Evolutionary conservation across 2,888 invertebrate genomes (phyloP), one percentile per base, ranked within the genome.

Genomic region (Nomada lathburiana): DNA sequence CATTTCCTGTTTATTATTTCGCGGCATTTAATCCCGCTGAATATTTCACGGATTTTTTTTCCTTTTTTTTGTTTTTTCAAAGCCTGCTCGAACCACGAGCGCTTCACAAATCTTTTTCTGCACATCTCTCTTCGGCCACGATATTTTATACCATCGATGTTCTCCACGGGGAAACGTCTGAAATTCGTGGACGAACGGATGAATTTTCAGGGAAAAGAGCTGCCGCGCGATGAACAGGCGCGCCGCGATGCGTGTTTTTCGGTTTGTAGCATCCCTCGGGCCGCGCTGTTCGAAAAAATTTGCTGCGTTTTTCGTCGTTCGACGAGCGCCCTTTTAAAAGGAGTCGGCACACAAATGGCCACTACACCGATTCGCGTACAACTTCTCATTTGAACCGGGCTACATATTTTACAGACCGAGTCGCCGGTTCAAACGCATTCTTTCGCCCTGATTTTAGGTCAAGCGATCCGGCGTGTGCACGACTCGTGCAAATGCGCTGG

Each of bases 391-490:
- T 26, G 42, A 69, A 59, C 11, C 10, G n/a, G 13, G 44, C 47
- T 26, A 9, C 57, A 69, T 57, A 69, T 69, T 69, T 44, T 26
- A 13, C 0, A 9, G 23, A 11, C 2, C 29, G 44, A 62, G 26
- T 65, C 57, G 29, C 64, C 64, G 18, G 57, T 53, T 63, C 42
- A 53, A 71, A 67, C 67, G 62, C 47, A 62, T 75, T 83, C 70
- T 78, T 83, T 55, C 71, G 63, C 26, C 55, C 42, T 50, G 65
- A 81, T 74, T 76, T 50, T 44, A 68, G 77, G 67, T 62, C 75
- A 79, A 59, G 60, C 64, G 79, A 75, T 42, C 26, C 64, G 60
- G 36, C 9, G 4, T 10, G 20, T 20, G 36, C 10, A 1, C 9
- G 7, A 18, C 7, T 47, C 16, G 62, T 18, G 62, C 36, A 23